A percentile compares a stretch with the other conserved stretches of the same genome.
Evolutionary conservation across 1,140 invertebrate genomes (phyloP).

Genomic region (Drosophila murphyi): DNA sequence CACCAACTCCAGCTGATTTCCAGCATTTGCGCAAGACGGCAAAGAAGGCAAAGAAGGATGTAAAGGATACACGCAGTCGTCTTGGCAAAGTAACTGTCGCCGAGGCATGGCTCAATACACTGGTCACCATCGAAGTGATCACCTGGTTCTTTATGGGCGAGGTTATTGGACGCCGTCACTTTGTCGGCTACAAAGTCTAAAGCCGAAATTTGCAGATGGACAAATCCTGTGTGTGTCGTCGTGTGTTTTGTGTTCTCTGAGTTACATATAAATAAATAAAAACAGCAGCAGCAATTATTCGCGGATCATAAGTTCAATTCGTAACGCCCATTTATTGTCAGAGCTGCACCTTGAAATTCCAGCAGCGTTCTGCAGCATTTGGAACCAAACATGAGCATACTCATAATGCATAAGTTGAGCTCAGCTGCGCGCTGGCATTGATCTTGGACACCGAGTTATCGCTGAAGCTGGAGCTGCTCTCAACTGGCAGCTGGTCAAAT

Average conservation of each 20-base stretch:
- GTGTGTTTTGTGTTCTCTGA: background rate
- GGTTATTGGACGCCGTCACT: slow-evolving; percentile 96
- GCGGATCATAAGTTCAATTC: slow-evolving; percentile 38
- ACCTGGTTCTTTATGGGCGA: slow-evolving; percentile 99
- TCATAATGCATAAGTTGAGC: slow-evolving; percentile 48
- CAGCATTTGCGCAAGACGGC: slow-evolving; percentile 91
- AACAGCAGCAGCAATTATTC: slow-evolving; percentile 26
- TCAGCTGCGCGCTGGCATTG: slow-evolving; percentile 48
- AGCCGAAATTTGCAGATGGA: background rate
- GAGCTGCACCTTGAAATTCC: slow-evolving; percentile 38
- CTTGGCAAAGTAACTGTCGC: slow-evolving; percentile 93
- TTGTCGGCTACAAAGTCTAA: slow-evolving; percentile 96
- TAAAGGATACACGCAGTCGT: slow-evolving; percentile 86
- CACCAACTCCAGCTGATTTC: slow-evolving; percentile 93
- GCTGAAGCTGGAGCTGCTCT: background rate
- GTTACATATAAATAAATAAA: slow-evolving; percentile 32
- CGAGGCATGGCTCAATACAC: slow-evolving; percentile 94
- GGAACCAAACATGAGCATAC: slow-evolving; percentile 21
- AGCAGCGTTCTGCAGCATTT: background rate
- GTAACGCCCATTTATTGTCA: slow-evolving; percentile 15
- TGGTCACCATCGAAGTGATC: slow-evolving; percentile 93
- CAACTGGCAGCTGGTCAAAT: slow-evolving; percentile 28
- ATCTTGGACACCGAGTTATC: slow-evolving; percentile 44
- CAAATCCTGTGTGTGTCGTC: background rate
- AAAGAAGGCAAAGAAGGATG: slow-evolving; percentile 87